phyloP scores from a whole-genome alignment of 2,888 invertebrate species.

The Drosophila falleni region DNA sequence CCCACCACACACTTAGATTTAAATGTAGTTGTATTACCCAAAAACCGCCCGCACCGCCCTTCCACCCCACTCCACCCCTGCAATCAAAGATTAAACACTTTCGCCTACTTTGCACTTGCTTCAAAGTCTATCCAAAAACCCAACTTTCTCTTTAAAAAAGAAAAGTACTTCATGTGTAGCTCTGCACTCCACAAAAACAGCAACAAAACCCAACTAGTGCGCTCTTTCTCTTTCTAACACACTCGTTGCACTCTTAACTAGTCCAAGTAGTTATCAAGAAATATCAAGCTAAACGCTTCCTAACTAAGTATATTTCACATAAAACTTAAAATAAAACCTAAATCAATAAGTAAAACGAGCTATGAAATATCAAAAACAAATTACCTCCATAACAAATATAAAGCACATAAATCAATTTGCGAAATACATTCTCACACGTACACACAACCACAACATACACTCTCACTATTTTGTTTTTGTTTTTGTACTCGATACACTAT shows the following conservation, averaged over 20 bases:
- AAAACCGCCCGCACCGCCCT: conserved; percentile 24
- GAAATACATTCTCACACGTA: conserved; percentile 17
- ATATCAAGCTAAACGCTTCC: conserved; percentile 59
- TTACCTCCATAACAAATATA: conserved; percentile 72
- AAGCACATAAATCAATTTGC: conserved; percentile 70
- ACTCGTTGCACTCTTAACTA: conserved; percentile 69
- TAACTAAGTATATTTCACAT: conserved; percentile 60
- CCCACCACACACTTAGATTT: conserved; percentile 61
- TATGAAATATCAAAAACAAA: conserved; percentile 77
- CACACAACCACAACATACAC: conserved; percentile 3
- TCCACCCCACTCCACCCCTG: conserved; percentile 14
- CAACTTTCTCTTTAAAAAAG: conserved; percentile 10
- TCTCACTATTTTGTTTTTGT: conserved; percentile 22
- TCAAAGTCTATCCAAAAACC: conserved; percentile 21
- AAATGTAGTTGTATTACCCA: conserved; percentile 59
- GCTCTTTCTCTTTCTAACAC: conserved; percentile 51
- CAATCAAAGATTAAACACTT: conserved; percentile 40
- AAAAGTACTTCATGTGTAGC: conserved; percentile 50
- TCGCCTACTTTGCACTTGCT: conserved; percentile 69
- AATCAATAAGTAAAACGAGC: conserved; percentile 67
- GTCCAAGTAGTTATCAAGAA: conserved; percentile 59
- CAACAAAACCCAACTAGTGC: conserved; percentile 54
- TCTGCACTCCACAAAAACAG: conserved; percentile 37
- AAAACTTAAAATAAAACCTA: conserved; percentile 50
- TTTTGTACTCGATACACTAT: conserved; percentile 23